phyloP scores from a whole-genome alignment of 2,797 vertebrate species.

The Chelon auratus region DNA sequence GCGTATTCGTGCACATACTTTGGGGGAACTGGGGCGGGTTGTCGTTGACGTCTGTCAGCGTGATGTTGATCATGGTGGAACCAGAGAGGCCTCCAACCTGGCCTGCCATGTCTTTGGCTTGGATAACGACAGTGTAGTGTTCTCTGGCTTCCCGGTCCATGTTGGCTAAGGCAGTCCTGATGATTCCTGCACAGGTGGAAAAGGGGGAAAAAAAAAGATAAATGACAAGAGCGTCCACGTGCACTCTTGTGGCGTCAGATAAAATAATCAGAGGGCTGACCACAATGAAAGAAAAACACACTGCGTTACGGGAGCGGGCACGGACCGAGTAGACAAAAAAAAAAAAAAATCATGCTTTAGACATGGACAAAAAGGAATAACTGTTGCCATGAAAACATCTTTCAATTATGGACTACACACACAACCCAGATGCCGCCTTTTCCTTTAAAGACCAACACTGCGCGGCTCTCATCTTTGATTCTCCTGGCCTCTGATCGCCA shows the following conservation, averaged over 20 bases:
- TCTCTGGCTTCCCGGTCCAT: conserved; percentile 99
- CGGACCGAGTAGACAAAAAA: not conserved
- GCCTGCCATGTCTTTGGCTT: conserved; percentile 99
- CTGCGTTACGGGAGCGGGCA: not conserved
- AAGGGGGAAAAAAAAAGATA: not conserved
- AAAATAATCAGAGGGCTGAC: not conserved
- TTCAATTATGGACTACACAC: conserved; percentile 10
- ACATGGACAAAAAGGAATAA: not conserved
- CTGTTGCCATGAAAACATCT: not conserved
- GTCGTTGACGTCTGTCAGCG: conserved; percentile 97
- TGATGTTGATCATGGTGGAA: conserved; percentile 97
- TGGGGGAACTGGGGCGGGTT: conserved; percentile 97
- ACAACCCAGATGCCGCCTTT: conserved; percentile 2
- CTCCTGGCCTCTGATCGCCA: conserved; percentile 45
- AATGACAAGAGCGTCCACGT: not conserved
- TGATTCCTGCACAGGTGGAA: conserved; percentile 86
- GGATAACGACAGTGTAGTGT: conserved; percentile 97
- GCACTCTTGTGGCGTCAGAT: not conserved
- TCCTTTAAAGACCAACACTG: conserved; percentile 32
- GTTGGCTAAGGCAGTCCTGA: conserved; percentile 96
- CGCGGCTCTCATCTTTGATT: conserved; percentile 49
- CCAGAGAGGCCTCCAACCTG: conserved; percentile 97
- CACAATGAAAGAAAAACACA: not conserved
- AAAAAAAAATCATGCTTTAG: not conserved
- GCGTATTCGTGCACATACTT: conserved; percentile 85